A percentile compares a stretch with the other conserved stretches of the same genome.
Conservation (phyloP, 2,888 invertebrate genomes). For the Aproaerema taeniolella region DNA sequence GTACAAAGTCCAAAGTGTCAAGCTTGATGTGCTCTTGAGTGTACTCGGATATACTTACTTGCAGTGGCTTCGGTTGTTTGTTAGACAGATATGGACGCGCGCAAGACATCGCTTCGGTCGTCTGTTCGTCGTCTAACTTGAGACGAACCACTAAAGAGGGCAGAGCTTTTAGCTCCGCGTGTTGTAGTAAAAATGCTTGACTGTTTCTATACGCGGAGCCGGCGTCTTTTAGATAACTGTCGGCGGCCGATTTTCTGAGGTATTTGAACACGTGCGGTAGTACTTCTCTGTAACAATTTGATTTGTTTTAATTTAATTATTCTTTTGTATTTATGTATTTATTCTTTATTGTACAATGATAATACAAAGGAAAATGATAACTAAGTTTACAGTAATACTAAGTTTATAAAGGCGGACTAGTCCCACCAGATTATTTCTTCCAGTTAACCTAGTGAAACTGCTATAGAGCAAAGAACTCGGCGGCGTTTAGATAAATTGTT, state of each 20-base stretch:
- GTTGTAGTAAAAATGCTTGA: conserved; percentile 72
- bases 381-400: too few relatives aligned
- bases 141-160: conserved; percentile 63
- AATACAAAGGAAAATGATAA: too few relatives aligned
- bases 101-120: conserved; percentile 55
- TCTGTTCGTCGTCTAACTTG: conserved; percentile 52
- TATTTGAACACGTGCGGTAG: conserved; percentile 79
- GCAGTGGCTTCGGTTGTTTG: conserved; percentile 79
- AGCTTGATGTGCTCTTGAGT: too few relatives aligned
- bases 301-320: background rate
- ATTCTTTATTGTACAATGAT: too few relatives aligned
- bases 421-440: too few relatives aligned
- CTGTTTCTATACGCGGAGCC: conserved; percentile 75
- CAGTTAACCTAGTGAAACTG: too few relatives aligned
- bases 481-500: too few relatives aligned
- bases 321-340: background rate
- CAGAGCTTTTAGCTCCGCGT: conserved; percentile 61
- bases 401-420: too few relatives aligned
- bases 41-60: conserved; percentile 77
- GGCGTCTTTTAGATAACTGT: conserved; percentile 78
- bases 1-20: too few relatives aligned
- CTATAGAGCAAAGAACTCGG: too few relatives aligned
- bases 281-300: conserved; percentile 73
- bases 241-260: conserved; percentile 67
- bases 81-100: conserved; percentile 74